Evolutionary conservation across 2,113 vertebrate genomes (phyloP).

Genomic region (Myotis davidii): DNA sequence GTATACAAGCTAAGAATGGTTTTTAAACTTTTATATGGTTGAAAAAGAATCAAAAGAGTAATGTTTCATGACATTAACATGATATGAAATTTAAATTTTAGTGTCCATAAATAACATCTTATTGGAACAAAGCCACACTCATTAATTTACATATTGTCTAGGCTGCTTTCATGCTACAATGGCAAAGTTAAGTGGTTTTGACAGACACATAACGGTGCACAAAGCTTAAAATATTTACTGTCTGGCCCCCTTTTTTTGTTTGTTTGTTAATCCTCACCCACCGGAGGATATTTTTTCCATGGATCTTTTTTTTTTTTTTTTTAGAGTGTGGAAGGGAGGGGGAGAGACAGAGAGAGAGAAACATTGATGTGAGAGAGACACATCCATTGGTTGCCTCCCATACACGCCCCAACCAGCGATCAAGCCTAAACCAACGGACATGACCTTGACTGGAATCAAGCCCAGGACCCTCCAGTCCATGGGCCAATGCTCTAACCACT

Average conservation of each 20-base stretch:
- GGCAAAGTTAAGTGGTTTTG: not conserved
- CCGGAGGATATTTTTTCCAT: too few relatives aligned
- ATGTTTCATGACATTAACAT: conserved; percentile 53
- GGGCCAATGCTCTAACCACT: too few relatives aligned
- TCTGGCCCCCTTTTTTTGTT: not conserved
- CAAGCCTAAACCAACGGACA: too few relatives aligned
- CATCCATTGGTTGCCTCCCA: too few relatives aligned
- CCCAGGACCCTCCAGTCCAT: too few relatives aligned
- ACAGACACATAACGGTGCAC: not conserved
- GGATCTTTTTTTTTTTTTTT: too few relatives aligned
- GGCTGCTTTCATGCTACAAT: not conserved
- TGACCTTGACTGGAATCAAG: too few relatives aligned
- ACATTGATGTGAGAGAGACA: too few relatives aligned
- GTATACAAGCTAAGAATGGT: not conserved
- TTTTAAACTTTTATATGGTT: conserved; percentile 45
- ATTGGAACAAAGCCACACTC: conserved; percentile 26
- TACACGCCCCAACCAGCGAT: too few relatives aligned
- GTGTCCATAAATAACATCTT: conserved; percentile 43
- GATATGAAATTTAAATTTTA: conserved; percentile 62
- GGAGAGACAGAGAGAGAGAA: too few relatives aligned
- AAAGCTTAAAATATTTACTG: conserved; percentile 26
- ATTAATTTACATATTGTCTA: conserved; percentile 43
- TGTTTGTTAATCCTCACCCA: too few relatives aligned
- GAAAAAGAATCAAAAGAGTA: conserved; percentile 47
- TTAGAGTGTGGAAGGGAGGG: too few relatives aligned